A percentile compares a stretch with the other conserved stretches of the same genome.
Conservation (phyloP, 1,140 invertebrate genomes). For the Steinernema khuongi region DNA sequence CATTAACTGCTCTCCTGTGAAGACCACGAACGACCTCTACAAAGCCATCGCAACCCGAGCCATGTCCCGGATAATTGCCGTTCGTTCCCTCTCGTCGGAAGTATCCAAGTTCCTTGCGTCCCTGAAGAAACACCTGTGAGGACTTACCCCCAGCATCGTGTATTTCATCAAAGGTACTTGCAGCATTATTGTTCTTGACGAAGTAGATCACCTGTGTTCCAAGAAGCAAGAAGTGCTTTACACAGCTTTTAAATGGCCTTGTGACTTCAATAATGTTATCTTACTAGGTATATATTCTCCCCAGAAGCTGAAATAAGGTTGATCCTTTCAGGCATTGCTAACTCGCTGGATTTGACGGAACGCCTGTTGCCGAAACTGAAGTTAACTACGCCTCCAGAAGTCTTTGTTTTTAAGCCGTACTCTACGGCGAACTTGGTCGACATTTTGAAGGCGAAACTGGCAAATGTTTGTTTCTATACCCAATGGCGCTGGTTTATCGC, state of each 20-base stretch:
- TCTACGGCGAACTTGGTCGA: conserved; percentile 77
- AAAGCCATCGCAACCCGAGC: conserved; percentile 56
- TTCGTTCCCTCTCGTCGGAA: neutral
- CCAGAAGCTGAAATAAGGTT: neutral
- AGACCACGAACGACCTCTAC: conserved; percentile 65
- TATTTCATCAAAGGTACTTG: conserved; percentile 14
- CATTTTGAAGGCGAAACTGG: conserved; percentile 75
- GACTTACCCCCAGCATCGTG: conserved; percentile 61
- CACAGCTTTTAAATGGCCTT: conserved; percentile 86
- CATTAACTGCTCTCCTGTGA: conserved; percentile 40
- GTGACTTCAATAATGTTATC: conserved; percentile 69
- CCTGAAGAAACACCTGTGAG: conserved; percentile 62
- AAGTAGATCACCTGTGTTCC: conserved; percentile 83
- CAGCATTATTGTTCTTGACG: conserved; percentile 74
- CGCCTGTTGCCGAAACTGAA: conserved; percentile 79
- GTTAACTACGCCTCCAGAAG: conserved; percentile 67
- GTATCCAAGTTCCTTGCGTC: conserved; percentile 29
- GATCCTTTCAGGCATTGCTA: conserved; percentile 69
- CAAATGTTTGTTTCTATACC: conserved; percentile 62
- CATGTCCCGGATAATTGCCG: conserved; percentile 19
- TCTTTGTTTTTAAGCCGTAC: conserved; percentile 88
- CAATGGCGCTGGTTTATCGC: conserved; percentile 47
- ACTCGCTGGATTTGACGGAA: conserved; percentile 89
- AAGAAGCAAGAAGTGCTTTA: conserved; percentile 82
- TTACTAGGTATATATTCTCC: conserved; percentile 68